Evolutionary conservation across 2,113 vertebrate species (phyloP), one percentile per base, ranked within the genome.

Genomic region (Pelmatolapia mariae): DNA sequence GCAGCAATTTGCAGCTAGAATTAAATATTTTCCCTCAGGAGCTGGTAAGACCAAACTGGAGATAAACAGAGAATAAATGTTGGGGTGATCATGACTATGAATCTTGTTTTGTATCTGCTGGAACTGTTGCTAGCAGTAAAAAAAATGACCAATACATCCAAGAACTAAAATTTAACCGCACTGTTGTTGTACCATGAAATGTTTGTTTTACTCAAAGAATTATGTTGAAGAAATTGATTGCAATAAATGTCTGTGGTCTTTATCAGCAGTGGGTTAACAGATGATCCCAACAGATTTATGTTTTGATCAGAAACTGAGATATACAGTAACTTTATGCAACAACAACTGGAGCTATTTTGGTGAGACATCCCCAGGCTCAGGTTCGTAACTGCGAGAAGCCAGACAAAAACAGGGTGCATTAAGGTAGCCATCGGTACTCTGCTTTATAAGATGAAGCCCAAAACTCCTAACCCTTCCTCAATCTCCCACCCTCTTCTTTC

Each of bases 361-460:
- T 87, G 59, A 53, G 31, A 92, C 87, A 86, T 88, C 84, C 53
- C 52, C 0, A 79, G 87, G 87, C 36, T 84, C 8, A 31, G 13
- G 19, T 86, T 84, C 76, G 50, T 89, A 81, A 38, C 59, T 86
- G 86, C 22, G 29, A 87, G 45, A 78, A 43, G 6, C 43, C 80
- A 43, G 84, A 87, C 84, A 80, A 78, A 88, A 83, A 76, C 87
- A 36, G 80, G 88, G 85, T 89, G 76, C 80, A 86, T 87, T 86
- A 90, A 91, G 88, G 85, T 71, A 85, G 82, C 54, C 19, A 18
- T 89, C 68, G 81, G 83, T n/a, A 5, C 71, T n/a, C 29, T 80
- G 63, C 86, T 80, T 80, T 82, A 53, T 78, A 78, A 59, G 50
- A 66, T 6, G 52, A 43, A 24, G 13, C 82, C 73, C 57, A 7